Percentiles rank a stretch among this genome's conserved stretches.
Conservation (phyloP, 1,140 invertebrate species). For the Helicoverpa armigera region DNA sequence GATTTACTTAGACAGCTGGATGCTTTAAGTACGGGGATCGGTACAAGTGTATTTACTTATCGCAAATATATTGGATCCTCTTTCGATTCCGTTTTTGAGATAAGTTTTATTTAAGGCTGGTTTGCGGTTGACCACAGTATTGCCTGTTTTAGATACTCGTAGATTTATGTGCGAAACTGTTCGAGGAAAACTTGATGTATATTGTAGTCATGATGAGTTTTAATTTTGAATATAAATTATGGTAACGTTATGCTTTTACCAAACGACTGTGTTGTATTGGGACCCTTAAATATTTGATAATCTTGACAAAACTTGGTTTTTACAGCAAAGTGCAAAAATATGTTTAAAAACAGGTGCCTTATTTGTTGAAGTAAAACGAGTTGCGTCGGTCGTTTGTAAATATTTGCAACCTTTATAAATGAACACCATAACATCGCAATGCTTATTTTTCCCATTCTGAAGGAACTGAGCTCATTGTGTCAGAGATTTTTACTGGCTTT, state of each 20-base stretch:
- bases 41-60: slow-evolving; percentile 10
- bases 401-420: slow-evolving; percentile 37
- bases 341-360: slow-evolving; percentile 29
- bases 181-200: not conserved
- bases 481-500: slow-evolving; percentile 6
- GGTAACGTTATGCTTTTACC: not conserved
- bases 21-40: slow-evolving; percentile 26
- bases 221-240: slow-evolving; percentile 8
- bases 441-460: slow-evolving; percentile 32
- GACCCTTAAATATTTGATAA: slow-evolving; percentile 17
- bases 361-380: slow-evolving; percentile 23
- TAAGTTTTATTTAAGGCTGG: not conserved
- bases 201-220: not conserved
- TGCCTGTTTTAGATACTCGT: slow-evolving; percentile 8
- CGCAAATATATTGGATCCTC: slow-evolving; percentile 21
- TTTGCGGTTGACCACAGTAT: not conserved
- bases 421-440: slow-evolving; percentile 7
- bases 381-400: slow-evolving; percentile 8
- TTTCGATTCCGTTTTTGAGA: slow-evolving; percentile 12
- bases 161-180: not conserved
- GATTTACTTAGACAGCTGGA: slow-evolving; percentile 28
- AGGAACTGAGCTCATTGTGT: slow-evolving; percentile 35
- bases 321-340: slow-evolving; percentile 34
- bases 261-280: not conserved
- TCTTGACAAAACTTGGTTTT: slow-evolving; percentile 18